A percentile compares a stretch with the other conserved stretches of the same genome.
phyloP scores from a whole-genome alignment of 2,797 vertebrate genomes.

The Pseudochirops corinnae region DNA sequence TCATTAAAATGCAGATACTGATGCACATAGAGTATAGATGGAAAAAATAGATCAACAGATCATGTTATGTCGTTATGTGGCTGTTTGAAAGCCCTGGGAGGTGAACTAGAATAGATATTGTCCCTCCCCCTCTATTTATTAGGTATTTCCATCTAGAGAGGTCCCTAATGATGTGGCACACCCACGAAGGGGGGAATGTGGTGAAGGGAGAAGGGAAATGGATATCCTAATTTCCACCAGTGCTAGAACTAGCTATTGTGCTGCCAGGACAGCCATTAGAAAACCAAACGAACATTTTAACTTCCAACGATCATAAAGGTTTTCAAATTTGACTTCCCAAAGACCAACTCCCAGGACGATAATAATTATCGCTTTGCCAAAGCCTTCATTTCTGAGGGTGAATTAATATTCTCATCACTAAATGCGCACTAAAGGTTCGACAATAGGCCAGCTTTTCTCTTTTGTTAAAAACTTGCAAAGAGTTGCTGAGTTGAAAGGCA shows the following conservation, averaged over 20 bases:
- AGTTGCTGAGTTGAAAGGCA: constrained; percentile 82
- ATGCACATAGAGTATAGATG: background rate
- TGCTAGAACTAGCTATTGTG: constrained; percentile 71
- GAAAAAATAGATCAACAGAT: constrained; percentile 52
- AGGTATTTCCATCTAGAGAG: constrained; percentile 69
- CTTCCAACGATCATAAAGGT: constrained; percentile 42
- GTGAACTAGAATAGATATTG: constrained; percentile 36
- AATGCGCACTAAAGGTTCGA: constrained; percentile 72
- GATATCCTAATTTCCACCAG: constrained; percentile 74
- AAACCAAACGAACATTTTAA: constrained; percentile 57
- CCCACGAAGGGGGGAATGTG: background rate
- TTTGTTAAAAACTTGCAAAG: constrained; percentile 83
- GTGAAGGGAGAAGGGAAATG: constrained; percentile 44
- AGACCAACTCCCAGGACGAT: constrained; percentile 67
- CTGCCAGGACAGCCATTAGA: background rate
- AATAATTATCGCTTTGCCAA: constrained; percentile 68
- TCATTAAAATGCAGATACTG: constrained; percentile 62
- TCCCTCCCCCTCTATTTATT: constrained; percentile 9
- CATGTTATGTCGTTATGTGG: background rate
- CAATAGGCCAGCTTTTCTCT: constrained; percentile 78
- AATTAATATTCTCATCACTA: constrained; percentile 85
- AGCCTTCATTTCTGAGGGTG: constrained; percentile 60
- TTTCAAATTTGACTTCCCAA: constrained; percentile 63
- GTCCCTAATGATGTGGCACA: constrained; percentile 69
- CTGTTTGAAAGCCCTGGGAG: constrained; percentile 38